Evolutionary conservation across 1,140 invertebrate species (phyloP).

Genomic region (Plectrocnemia conspersa): DNA sequence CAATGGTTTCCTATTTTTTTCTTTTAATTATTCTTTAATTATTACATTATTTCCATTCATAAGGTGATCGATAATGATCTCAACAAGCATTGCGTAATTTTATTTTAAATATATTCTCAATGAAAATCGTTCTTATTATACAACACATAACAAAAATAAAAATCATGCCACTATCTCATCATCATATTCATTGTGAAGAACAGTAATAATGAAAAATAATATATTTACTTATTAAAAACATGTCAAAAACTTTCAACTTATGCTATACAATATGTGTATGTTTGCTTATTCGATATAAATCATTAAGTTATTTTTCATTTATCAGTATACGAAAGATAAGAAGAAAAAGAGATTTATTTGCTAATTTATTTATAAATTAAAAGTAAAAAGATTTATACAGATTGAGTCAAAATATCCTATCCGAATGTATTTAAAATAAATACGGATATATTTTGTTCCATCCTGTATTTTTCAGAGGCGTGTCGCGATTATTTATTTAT

Average conservation of each 20-base stretch:
- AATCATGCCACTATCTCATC: slow-evolving; percentile 9
- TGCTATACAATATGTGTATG: too few species aligned
- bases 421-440: not conserved
- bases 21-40: too few species aligned
- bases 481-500: too few species aligned
- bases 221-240: too few species aligned
- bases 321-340: slow-evolving; percentile 13
- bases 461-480: too few species aligned
- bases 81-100: slow-evolving; percentile 18
- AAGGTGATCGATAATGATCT: too few species aligned
- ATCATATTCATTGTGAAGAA: too few species aligned
- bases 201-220: too few species aligned
- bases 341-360: slow-evolving; percentile 11
- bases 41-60: too few species aligned
- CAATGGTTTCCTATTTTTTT: too few species aligned
- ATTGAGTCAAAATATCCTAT: not conserved
- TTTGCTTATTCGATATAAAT: too few species aligned
- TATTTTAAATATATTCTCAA: slow-evolving; percentile 11
- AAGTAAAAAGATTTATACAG: not conserved
- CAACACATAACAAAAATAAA: slow-evolving; percentile 23
- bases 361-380: not conserved
- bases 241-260: too few species aligned
- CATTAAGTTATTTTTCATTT: slow-evolving; percentile 14
- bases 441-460: not conserved
- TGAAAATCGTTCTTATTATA: slow-evolving; percentile 17